Evolutionary conservation across 1,140 invertebrate genomes (phyloP).

Genomic region (Adoxophyes honmai): DNA sequence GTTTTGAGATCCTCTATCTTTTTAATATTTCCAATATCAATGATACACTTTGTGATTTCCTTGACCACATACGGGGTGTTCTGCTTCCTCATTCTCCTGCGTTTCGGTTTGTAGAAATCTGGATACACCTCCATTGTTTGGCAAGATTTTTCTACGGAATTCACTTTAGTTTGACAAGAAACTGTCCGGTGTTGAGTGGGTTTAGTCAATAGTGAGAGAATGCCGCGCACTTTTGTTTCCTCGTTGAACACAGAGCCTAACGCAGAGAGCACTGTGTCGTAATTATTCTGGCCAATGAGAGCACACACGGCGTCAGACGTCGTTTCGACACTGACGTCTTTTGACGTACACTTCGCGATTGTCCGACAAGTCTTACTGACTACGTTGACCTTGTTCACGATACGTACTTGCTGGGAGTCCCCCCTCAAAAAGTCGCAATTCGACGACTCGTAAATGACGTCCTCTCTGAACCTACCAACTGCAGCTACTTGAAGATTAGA

Average conservation of each 20-base stretch:
- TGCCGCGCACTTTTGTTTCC: slow-evolving; percentile 46
- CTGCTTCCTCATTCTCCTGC: slow-evolving; percentile 9
- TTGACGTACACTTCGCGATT: slow-evolving; percentile 28
- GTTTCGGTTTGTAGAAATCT: slow-evolving; percentile 23
- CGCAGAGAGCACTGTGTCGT: slow-evolving; percentile 43
- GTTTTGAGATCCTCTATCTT: not conserved
- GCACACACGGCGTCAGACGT: slow-evolving; percentile 43
- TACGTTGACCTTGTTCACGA: slow-evolving; percentile 36
- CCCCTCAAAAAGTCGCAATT: slow-evolving; percentile 40
- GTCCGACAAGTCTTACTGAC: slow-evolving; percentile 37
- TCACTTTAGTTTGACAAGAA: slow-evolving; percentile 17
- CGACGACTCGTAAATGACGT: slow-evolving; percentile 44
- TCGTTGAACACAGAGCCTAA: slow-evolving; percentile 45
- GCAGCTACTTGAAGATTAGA: too few relatives aligned
- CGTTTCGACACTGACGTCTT: slow-evolving; percentile 25
- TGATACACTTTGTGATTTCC: slow-evolving; percentile 24
- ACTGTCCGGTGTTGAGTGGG: slow-evolving; percentile 6
- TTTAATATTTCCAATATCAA: slow-evolving; percentile 21
- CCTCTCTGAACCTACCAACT: slow-evolving; percentile 30
- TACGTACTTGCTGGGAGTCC: slow-evolving; percentile 39
- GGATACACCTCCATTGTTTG: slow-evolving; percentile 22
- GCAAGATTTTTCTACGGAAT: not conserved
- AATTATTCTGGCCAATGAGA: slow-evolving; percentile 54
- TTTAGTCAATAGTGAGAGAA: slow-evolving; percentile 39
- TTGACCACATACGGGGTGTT: slow-evolving; percentile 26